phyloP scores from a whole-genome alignment of 2,888 invertebrate species.

The Aelia acuminata region DNA sequence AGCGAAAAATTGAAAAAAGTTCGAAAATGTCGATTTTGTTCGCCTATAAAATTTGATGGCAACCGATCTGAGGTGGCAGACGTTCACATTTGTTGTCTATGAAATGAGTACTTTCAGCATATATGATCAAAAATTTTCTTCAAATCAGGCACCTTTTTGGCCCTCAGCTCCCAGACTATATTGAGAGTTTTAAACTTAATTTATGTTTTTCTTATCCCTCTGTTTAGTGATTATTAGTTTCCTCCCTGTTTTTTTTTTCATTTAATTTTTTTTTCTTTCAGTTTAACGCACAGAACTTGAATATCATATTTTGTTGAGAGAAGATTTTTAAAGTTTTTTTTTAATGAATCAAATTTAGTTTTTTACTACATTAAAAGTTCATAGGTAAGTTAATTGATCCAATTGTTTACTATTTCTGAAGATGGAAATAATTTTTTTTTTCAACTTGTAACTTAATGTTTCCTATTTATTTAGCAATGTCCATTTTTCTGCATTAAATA shows the following conservation, averaged over 20 bases:
- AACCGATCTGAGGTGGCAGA: too few relatives aligned
- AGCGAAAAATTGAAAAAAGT: too few relatives aligned
- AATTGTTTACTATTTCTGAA: neutral
- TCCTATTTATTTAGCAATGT: neutral
- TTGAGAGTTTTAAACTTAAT: neutral
- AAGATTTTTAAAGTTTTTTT: neutral
- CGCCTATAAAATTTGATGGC: too few relatives aligned
- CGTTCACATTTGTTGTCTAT: too few relatives aligned
- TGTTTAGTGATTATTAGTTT: neutral
- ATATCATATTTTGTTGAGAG: neutral
- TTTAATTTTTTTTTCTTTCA: neutral
- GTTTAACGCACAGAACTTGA: neutral
- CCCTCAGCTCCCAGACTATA: too few relatives aligned
- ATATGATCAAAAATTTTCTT: too few relatives aligned
- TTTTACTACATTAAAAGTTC: neutral
- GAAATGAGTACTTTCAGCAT: too few relatives aligned
- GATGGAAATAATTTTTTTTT: neutral
- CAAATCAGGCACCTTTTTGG: too few relatives aligned
- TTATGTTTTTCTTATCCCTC: neutral
- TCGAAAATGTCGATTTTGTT: too few relatives aligned
- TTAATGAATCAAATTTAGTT: neutral
- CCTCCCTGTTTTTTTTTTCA: too few relatives aligned
- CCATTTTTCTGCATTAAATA: neutral
- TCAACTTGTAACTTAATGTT: neutral
- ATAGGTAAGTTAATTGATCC: neutral